Evolutionary conservation across 2,888 invertebrate species (phyloP).

Genomic region (Agrenia bidenticulata): DNA sequence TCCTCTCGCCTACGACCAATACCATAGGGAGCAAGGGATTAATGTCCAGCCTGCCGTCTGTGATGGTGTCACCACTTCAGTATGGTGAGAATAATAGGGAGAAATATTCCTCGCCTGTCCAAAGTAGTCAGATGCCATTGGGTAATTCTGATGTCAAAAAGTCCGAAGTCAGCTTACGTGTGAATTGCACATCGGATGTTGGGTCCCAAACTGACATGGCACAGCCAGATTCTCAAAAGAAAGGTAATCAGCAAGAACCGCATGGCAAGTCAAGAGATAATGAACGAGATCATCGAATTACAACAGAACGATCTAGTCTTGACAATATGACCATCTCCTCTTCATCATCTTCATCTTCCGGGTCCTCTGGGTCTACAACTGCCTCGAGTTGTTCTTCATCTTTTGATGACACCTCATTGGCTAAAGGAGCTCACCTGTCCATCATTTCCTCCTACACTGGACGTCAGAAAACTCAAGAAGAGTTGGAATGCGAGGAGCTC

Average conservation of each 20-base stretch:
- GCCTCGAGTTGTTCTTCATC: slow-evolving; percentile 53
- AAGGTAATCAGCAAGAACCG: not conserved
- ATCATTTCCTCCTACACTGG: slow-evolving; percentile 41
- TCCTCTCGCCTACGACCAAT: not conserved
- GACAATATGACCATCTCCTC: not conserved
- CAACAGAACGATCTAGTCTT: not conserved
- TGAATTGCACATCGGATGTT: slow-evolving; percentile 49
- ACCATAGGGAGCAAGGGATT: not conserved
- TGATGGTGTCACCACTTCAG: slow-evolving; percentile 49
- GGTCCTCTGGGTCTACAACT: slow-evolving; percentile 24
- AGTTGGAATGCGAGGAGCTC: slow-evolving; percentile 75
- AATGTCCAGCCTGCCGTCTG: slow-evolving; percentile 34
- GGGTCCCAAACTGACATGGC: slow-evolving; percentile 43
- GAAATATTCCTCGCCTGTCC: not conserved
- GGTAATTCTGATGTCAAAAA: slow-evolving; percentile 24
- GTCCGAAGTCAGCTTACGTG: slow-evolving; percentile 42
- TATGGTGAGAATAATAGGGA: slow-evolving; percentile 30
- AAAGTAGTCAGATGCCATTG: not conserved
- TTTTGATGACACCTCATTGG: slow-evolving; percentile 6
- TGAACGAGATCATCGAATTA: not conserved
- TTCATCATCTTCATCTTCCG: not conserved
- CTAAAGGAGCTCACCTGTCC: not conserved
- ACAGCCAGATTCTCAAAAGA: not conserved
- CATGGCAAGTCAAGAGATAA: not conserved
- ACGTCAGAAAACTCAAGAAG: slow-evolving; percentile 69